A percentile compares a stretch with the other conserved stretches of the same genome.
Conservation (phyloP, 2,113 vertebrate species). For the Ochotona princeps region DNA sequence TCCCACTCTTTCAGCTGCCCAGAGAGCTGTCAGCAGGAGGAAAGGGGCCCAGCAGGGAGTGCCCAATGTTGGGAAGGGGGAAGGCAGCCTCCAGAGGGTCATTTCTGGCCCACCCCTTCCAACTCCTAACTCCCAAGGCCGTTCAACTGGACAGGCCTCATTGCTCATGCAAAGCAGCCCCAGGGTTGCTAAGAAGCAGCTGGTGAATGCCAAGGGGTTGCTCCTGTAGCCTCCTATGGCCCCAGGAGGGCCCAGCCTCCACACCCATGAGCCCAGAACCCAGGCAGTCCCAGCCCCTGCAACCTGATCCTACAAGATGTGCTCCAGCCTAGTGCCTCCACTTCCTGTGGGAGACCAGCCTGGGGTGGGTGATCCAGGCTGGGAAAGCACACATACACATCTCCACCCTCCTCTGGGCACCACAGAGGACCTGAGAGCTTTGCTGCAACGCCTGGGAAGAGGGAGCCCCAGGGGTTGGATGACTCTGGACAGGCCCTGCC, state of each 20-base stretch:
- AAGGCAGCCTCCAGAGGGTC: background rate
- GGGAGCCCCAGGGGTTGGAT: background rate
- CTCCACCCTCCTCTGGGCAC: background rate
- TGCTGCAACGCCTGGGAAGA: background rate
- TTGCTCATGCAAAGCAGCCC: slow-evolving; percentile 63
- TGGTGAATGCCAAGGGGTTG: background rate
- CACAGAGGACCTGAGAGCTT: background rate
- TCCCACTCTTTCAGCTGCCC: background rate
- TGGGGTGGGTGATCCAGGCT: background rate
- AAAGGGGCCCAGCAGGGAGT: background rate
- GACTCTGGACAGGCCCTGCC: background rate
- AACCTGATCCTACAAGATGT: too few relatives aligned
- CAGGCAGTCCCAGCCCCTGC: background rate
- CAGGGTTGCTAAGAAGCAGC: slow-evolving; percentile 66
- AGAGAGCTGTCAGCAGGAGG: background rate
- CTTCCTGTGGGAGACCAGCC: background rate
- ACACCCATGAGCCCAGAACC: background rate
- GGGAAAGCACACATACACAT: background rate
- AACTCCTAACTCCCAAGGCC: background rate
- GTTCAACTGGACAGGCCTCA: background rate
- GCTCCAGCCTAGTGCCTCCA: background rate
- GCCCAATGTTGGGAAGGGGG: background rate
- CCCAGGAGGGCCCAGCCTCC: background rate
- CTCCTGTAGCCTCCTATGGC: background rate
- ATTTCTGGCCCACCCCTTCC: background rate